Percentiles rank a stretch among this genome's conserved stretches.
Evolutionary conservation across 64 coral and sea anemone genomes (phyloP).

Genomic region (Actinia tenebrosa): DNA sequence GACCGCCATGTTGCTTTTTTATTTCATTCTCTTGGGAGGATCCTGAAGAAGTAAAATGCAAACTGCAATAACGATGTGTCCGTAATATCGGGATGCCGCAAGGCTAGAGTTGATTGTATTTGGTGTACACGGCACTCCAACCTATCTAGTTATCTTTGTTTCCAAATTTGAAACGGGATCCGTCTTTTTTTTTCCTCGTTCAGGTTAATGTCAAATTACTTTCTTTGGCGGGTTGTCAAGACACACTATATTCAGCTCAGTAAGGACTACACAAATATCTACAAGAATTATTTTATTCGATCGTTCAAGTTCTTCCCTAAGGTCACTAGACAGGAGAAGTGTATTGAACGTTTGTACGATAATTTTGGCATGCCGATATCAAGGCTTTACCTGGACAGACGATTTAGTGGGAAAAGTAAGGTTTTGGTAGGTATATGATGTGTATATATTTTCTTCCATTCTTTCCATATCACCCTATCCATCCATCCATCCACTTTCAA

Average conservation of each 20-base stretch:
- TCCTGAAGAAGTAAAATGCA: too few relatives aligned
- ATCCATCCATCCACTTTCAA: neutral
- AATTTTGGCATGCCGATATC: conserved; percentile 52
- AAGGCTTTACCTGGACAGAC: conserved; percentile 37
- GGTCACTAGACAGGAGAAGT: neutral
- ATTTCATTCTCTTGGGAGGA: too few relatives aligned
- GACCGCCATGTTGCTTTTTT: too few relatives aligned
- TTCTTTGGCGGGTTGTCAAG: conserved; percentile 53
- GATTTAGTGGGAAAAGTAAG: conserved; percentile 38
- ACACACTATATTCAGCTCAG: conserved; percentile 28
- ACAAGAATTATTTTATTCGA: conserved; percentile 30
- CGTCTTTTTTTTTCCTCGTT: neutral
- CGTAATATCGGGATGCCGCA: too few relatives aligned
- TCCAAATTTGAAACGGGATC: neutral
- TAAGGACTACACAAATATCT: conserved; percentile 38
- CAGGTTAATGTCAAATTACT: conserved; percentile 41
- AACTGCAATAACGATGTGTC: too few relatives aligned
- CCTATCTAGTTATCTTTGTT: neutral
- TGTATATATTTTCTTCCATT: neutral
- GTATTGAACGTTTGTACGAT: neutral
- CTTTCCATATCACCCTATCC: neutral
- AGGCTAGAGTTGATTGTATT: too few relatives aligned
- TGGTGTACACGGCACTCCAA: too few relatives aligned
- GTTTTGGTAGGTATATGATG: conserved; percentile 22
- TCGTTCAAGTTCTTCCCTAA: conserved; percentile 35